Percentiles rank a stretch among this genome's conserved stretches.
These are phyloP conservation scores for Athetis lepigone DNA, from an alignment of 2,888 invertebrate genomes.

Conservation along the genomic window DNA sequence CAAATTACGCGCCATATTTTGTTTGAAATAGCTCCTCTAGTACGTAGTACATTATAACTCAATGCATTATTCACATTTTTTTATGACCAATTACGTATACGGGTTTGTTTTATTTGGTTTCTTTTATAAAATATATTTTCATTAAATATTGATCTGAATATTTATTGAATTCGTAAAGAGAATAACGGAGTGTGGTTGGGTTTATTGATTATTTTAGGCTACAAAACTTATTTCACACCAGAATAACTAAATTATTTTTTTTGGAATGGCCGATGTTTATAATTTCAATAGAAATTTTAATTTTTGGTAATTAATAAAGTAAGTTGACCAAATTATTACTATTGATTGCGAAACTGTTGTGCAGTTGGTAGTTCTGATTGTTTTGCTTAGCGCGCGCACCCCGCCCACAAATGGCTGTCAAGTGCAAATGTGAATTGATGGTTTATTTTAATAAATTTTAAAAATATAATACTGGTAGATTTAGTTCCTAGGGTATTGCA, in stretches of 20 bases:
- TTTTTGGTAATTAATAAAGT: slow-evolving; percentile 19
- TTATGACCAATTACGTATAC: no score
- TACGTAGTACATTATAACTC: no score
- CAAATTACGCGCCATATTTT: no score
- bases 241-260: neutral
- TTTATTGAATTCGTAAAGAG: no score
- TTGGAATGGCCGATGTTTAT: neutral
- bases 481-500: slow-evolving; percentile 46
- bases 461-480: slow-evolving; percentile 36
- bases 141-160: no score
- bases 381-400: slow-evolving; percentile 80
- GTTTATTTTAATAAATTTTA: slow-evolving; percentile 63
- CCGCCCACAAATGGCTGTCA: slow-evolving; percentile 85
- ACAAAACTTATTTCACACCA: neutral
- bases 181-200: no score
- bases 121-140: no score
- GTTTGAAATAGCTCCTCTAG: no score
- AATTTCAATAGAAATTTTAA: neutral
- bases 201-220: neutral
- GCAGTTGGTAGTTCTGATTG: slow-evolving; percentile 76
- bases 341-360: slow-evolving; percentile 56
- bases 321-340: slow-evolving; percentile 35
- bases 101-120: neutral
- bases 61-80: no score
- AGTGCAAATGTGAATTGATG: slow-evolving; percentile 67